phyloP scores from a whole-genome alignment of 1,140 invertebrate genomes.

The Megathymus violae region DNA sequence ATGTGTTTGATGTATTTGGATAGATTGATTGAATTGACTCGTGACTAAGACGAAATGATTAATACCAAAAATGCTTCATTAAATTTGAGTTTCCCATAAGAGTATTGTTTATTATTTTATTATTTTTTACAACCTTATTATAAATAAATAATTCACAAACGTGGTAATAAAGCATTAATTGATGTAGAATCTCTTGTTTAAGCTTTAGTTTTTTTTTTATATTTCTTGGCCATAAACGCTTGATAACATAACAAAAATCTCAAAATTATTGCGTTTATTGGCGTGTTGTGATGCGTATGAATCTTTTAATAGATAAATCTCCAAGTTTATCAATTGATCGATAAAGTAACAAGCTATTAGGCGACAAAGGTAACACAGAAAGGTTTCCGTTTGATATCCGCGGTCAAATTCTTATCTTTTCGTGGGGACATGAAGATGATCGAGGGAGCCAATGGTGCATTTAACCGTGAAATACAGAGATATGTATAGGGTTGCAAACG shows the following conservation, averaged over 20 bases:
- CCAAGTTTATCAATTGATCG: constrained; percentile 27
- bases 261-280: constrained; percentile 29
- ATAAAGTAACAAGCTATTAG: constrained; percentile 44
- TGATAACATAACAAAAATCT: constrained; percentile 24
- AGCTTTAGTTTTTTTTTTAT: too few relatives aligned
- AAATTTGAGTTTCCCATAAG: too few relatives aligned
- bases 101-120: too few relatives aligned
- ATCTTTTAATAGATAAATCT: constrained; percentile 26
- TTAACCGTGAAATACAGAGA: constrained; percentile 76
- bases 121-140: not conserved
- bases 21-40: constrained; percentile 28
- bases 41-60: constrained; percentile 9
- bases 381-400: constrained; percentile 59
- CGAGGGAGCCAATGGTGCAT: constrained; percentile 68
- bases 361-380: constrained; percentile 50
- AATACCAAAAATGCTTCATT: not conserved
- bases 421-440: constrained; percentile 60
- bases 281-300: constrained; percentile 20
- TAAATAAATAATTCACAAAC: too few relatives aligned
- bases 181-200: too few relatives aligned
- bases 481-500: constrained; percentile 38
- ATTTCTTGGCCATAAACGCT: constrained; percentile 7
- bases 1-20: constrained; percentile 33
- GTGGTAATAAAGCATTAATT: not conserved
- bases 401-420: constrained; percentile 73